Conservation (phyloP, 2,888 invertebrate species). For the Diarsia mendica region DNA sequence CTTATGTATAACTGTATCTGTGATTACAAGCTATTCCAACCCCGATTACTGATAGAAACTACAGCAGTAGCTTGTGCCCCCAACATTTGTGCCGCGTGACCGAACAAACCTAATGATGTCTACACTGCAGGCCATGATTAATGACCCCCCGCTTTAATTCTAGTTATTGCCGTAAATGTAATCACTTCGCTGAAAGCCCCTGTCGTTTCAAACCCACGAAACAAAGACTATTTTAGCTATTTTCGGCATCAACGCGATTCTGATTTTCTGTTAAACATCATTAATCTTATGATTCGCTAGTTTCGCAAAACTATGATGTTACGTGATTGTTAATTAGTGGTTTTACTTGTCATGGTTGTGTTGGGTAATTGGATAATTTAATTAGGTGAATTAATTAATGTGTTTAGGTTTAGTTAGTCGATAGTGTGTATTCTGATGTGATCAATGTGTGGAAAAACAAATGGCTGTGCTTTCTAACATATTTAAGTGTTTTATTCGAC, state of each 20-base stretch:
- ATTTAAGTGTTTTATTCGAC: background rate
- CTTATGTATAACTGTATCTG: too few species aligned
- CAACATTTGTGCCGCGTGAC: slow-evolving; percentile 66
- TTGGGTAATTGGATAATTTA: slow-evolving; percentile 45
- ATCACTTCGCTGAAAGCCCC: slow-evolving; percentile 74
- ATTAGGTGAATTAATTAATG: slow-evolving; percentile 36
- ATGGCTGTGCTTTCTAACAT: background rate
- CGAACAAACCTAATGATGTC: slow-evolving; percentile 77
- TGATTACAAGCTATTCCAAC: slow-evolving; percentile 9
- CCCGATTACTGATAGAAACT: slow-evolving; percentile 29
- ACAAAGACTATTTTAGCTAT: slow-evolving; percentile 69
- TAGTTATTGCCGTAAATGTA: slow-evolving; percentile 80
- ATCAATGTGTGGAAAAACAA: slow-evolving; percentile 8
- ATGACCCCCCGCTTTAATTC: slow-evolving; percentile 78
- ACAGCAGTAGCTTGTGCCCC: slow-evolving; percentile 28
- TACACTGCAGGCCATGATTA: slow-evolving; percentile 76
- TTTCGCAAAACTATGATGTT: slow-evolving; percentile 63
- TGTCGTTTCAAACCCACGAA: slow-evolving; percentile 44
- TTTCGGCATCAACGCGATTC: slow-evolving; percentile 57
- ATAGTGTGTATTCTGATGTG: background rate
- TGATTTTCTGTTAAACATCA: slow-evolving; percentile 61
- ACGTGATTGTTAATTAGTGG: slow-evolving; percentile 54
- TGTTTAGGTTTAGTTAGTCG: slow-evolving; percentile 6
- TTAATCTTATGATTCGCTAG: slow-evolving; percentile 74
- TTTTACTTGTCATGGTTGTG: slow-evolving; percentile 39